A percentile compares a stretch with the other conserved stretches of the same genome.
Conservation (phyloP, 2,113 vertebrate genomes). For the Eulacestoma nigropectus region DNA sequence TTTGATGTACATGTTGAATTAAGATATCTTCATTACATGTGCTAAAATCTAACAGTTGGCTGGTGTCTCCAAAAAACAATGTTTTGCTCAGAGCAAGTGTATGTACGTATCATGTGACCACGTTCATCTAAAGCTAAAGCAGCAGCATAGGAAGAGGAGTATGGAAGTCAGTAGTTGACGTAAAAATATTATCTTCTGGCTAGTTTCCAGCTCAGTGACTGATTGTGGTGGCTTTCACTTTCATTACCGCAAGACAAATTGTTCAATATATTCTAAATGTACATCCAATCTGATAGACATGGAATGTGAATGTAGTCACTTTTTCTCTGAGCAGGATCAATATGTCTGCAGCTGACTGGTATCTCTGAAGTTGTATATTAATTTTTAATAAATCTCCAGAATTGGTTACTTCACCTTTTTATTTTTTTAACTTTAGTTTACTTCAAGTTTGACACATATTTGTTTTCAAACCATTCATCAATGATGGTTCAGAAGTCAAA, state of each 20-base stretch:
- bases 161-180: neutral
- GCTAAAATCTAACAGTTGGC: neutral
- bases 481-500: neutral
- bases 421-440: neutral
- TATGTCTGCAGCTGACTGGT: neutral
- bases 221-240: neutral
- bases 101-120: neutral
- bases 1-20: neutral
- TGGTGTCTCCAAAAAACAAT: neutral
- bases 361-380: neutral
- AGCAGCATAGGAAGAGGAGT: neutral
- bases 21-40: neutral
- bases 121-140: neutral
- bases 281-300: neutral
- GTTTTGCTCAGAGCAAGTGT: neutral
- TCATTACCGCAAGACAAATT: neutral
- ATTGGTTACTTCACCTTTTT: neutral
- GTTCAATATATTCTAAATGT: neutral
- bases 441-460: neutral
- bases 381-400: neutral
- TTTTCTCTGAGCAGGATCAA: neutral
- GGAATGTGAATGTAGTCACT: neutral
- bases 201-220: neutral
- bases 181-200: constrained; percentile 7
- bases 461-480: neutral